Evolutionary conservation across 2,888 invertebrate species (phyloP).

Genomic region (Temnothorax unifasciatus): DNA sequence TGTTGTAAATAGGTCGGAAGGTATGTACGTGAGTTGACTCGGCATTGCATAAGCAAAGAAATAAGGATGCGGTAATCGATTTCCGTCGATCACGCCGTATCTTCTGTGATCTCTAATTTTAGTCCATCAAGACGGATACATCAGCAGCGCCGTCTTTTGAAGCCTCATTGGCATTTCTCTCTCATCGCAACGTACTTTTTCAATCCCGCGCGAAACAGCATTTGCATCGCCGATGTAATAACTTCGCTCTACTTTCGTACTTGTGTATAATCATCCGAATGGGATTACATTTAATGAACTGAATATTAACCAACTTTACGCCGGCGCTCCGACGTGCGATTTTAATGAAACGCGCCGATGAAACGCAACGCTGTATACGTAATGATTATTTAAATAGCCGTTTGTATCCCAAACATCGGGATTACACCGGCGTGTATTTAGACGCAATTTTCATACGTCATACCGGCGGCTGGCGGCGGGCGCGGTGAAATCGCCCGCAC

Average conservation of each 20-base stretch:
- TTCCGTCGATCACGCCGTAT: neutral
- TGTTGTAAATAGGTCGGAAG: conserved; percentile 19
- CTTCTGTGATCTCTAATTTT: conserved; percentile 11
- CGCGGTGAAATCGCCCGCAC: neutral
- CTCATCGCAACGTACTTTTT: neutral
- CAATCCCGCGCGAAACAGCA: neutral
- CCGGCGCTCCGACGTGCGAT: conserved; percentile 48
- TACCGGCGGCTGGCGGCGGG: neutral
- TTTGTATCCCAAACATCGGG: conserved; percentile 35
- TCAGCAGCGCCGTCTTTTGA: neutral
- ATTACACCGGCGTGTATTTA: conserved; percentile 31
- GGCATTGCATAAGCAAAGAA: conserved; percentile 54
- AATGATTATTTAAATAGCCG: conserved; percentile 69
- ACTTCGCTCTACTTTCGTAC: conserved; percentile 9
- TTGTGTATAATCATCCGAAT: conserved; percentile 30
- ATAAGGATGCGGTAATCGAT: conserved; percentile 36
- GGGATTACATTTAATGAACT: conserved; percentile 61
- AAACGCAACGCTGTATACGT: conserved; percentile 46
- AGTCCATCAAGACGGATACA: neutral
- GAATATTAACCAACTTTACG: conserved; percentile 64
- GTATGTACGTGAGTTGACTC: conserved; percentile 59
- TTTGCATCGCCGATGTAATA: neutral
- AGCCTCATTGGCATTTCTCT: neutral
- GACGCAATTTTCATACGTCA: conserved; percentile 52
- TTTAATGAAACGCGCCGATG: conserved; percentile 62